Percentiles rank a stretch among this genome's conserved stretches.
Evolutionary conservation across 2,888 invertebrate species (phyloP).

Genomic region (Lysandra bellargus): DNA sequence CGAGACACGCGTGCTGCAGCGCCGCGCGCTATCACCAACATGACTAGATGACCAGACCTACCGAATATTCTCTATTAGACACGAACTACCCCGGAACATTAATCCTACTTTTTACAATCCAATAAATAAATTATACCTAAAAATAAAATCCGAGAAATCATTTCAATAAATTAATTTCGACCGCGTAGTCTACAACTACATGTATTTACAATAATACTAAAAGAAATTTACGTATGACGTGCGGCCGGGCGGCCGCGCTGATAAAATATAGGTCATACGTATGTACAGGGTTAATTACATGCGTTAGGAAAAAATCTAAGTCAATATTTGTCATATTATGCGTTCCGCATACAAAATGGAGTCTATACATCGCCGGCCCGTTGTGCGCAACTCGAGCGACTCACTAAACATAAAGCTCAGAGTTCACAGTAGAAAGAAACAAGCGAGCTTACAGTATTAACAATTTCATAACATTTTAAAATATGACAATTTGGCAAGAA

Average conservation of each 20-base stretch:
- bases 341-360: constrained; percentile 63
- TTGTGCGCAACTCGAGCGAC: constrained; percentile 64
- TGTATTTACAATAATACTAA: constrained; percentile 76
- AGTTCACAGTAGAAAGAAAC: constrained; percentile 31
- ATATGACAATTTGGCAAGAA: constrained; percentile 42
- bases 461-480: constrained; percentile 29
- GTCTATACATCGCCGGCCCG: constrained; percentile 64
- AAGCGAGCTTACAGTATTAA: constrained; percentile 33
- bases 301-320: constrained; percentile 62
- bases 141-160: constrained; percentile 39
- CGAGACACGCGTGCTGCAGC: constrained; percentile 53
- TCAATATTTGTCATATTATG: constrained; percentile 39
- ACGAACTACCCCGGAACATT: constrained; percentile 54
- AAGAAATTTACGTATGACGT: constrained; percentile 67
- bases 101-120: constrained; percentile 78
- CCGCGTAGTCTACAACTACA: constrained; percentile 64
- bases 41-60: constrained; percentile 69
- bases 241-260: constrained; percentile 47
- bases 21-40: constrained; percentile 56
- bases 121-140: constrained; percentile 43
- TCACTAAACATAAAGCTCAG: constrained; percentile 32
- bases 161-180: constrained; percentile 48
- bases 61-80: constrained; percentile 45
- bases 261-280: constrained; percentile 72
- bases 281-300: constrained; percentile 76